A percentile compares a stretch with the other conserved stretches of the same genome.
Conservation (phyloP, 2,888 invertebrate genomes). For the Plusia festucae region DNA sequence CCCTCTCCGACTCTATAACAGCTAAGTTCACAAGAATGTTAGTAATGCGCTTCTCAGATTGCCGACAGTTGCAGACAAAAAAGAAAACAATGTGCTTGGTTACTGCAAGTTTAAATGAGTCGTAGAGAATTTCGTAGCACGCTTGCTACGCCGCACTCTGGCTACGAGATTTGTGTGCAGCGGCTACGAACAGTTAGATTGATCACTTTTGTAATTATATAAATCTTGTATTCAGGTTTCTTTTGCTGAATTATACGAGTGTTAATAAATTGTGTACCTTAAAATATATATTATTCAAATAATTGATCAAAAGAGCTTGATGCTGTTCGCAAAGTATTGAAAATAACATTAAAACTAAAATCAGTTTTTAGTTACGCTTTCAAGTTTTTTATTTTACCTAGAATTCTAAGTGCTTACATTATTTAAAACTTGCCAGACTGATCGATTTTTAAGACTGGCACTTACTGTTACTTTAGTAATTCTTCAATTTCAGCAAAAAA, state of each 20-base stretch:
- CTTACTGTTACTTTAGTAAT: not conserved
- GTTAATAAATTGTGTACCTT: not conserved
- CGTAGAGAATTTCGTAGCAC: slow-evolving; percentile 43
- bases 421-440: slow-evolving; percentile 4
- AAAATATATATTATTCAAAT: not conserved
- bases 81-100: slow-evolving; percentile 31
- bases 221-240: slow-evolving; percentile 12
- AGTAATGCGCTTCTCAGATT: slow-evolving; percentile 2
- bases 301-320: not conserved
- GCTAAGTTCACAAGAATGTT: slow-evolving; percentile 5
- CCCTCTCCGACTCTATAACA: slow-evolving; percentile 1
- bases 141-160: slow-evolving; percentile 43
- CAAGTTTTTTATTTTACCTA: not conserved
- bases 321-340: not conserved
- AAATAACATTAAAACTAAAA: not conserved
- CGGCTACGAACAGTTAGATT: slow-evolving; percentile 40
- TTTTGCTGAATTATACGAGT: not conserved
- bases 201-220: slow-evolving; percentile 46
- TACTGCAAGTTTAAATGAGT: slow-evolving; percentile 42
- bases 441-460: not conserved
- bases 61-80: slow-evolving; percentile 23
- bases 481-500: not conserved
- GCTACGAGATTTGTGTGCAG: slow-evolving; percentile 42
- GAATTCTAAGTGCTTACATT: not conserved
- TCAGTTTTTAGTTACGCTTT: not conserved